A percentile compares a stretch with the other conserved stretches of the same genome.
These are phyloP conservation scores for Oryctes rhinoceros DNA, from an alignment of 1,140 invertebrate species.

Conservation along the genomic window DNA sequence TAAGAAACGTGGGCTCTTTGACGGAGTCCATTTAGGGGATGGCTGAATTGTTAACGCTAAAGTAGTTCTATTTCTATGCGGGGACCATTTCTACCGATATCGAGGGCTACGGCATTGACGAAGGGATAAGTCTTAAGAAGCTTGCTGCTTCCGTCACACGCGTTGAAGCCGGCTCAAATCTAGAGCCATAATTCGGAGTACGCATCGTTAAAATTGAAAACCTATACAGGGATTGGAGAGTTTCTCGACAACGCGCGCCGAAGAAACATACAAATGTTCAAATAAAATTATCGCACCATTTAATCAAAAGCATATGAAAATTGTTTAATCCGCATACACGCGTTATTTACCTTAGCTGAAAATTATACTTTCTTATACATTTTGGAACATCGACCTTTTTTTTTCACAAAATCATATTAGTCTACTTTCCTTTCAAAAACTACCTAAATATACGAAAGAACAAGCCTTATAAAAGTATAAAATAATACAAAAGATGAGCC, in stretches of 20 bases:
- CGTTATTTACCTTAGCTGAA: no score
- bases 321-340: no score
- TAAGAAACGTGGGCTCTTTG: background rate
- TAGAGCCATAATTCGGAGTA: slow-evolving; percentile 29
- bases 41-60: slow-evolving; percentile 25
- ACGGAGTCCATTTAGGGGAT: slow-evolving; percentile 13
- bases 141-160: slow-evolving; percentile 21
- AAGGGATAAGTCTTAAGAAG: slow-evolving; percentile 29
- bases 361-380: no score
- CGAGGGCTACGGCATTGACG: slow-evolving; percentile 18
- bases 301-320: no score
- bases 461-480: slow-evolving; percentile 39
- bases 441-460: slow-evolving; percentile 36
- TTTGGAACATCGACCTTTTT: no score
- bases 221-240: slow-evolving; percentile 29
- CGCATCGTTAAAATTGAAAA: slow-evolving; percentile 32
- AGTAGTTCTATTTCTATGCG: slow-evolving; percentile 31
- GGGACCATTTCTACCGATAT: slow-evolving; percentile 29
- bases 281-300: no score
- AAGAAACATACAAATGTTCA: no score
- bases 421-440: slow-evolving; percentile 22
- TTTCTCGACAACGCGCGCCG: background rate
- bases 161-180: slow-evolving; percentile 18
- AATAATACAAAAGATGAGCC: slow-evolving; percentile 45
- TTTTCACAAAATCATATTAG: slow-evolving; percentile 36